Evolutionary conservation across 2,797 vertebrate species (phyloP).

Genomic region (Melanotaenia nigrans): DNA sequence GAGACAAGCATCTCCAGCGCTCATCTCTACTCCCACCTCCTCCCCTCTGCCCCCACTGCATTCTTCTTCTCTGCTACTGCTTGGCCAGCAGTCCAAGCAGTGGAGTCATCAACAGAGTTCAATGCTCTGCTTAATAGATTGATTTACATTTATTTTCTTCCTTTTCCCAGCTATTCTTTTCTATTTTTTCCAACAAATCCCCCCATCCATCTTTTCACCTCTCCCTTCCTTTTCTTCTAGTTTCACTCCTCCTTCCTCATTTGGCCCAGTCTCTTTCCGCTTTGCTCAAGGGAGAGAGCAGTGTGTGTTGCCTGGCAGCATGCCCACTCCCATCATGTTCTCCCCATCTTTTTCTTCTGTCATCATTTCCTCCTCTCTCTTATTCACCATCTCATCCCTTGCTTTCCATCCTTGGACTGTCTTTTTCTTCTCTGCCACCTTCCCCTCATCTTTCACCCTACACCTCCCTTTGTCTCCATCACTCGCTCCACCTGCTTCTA

Average conservation of each 20-base stretch:
- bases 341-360: slow-evolving; percentile 9
- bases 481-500: slow-evolving; percentile 71
- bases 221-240: slow-evolving; percentile 38
- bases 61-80: slow-evolving; percentile 42
- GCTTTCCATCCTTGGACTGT: slow-evolving; percentile 12
- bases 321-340: slow-evolving; percentile 52
- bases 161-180: neutral
- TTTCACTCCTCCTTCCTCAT: slow-evolving; percentile 52
- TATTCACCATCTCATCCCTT: slow-evolving; percentile 6
- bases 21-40: neutral
- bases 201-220: slow-evolving; percentile 52
- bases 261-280: slow-evolving; percentile 72
- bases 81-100: slow-evolving; percentile 11
- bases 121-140: slow-evolving; percentile 38
- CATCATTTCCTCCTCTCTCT: slow-evolving; percentile 17
- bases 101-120: slow-evolving; percentile 21
- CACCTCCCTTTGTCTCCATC: slow-evolving; percentile 61
- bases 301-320: slow-evolving; percentile 66
- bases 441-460: slow-evolving; percentile 40
- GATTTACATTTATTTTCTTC: slow-evolving; percentile 19
- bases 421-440: slow-evolving; percentile 25
- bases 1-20: slow-evolving; percentile 69
- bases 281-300: slow-evolving; percentile 61
- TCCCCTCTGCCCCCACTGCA: neutral
- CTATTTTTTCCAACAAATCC: slow-evolving; percentile 42